Base-by-base conservation (phyloP, 2,888 invertebrate species). In the Calameuta filiformis region DNA sequence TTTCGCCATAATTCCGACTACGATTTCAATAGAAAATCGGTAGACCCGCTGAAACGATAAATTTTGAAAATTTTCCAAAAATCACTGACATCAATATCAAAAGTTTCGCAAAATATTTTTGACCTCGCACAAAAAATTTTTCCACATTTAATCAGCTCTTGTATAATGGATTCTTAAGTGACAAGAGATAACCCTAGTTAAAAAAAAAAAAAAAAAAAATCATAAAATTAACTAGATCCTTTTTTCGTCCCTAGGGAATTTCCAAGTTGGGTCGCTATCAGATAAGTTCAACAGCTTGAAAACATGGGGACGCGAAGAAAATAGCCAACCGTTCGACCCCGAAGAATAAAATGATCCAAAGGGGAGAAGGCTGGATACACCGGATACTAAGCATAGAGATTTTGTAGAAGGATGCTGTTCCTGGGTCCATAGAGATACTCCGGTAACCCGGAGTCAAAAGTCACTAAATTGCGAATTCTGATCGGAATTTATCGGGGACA, bases 391-490 rank as follows among this genome's bases (percentile, higher is more conserved):
- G 56, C 9, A 23, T 23, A 56, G 23, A 23, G 56, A 56, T 23
- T 56, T 56, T 23, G 56, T 1, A 23, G 23, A 23, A 56, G 0
- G 56, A 56, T 23, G 23, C 56, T 56, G 23, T 56, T 9, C 23
- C 23, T 0, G 56, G 23, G 23, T 2, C 23, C 2, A 23, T 56
- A 56, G 56, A 56, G 56, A 56, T 23, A 56, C 2, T 56, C 6
- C 23, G 2, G 56, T 23, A 23, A 9, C 15, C 6, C 56, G 23
- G 9, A 56, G 15, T 56, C 56, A 31, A 71, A 71, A 30, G 71
- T 71, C 71, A 31, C 71, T 84, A 84, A 83, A 85, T 82, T 82
- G 77, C 78, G 73, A 81, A 82, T 83, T 83, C 81, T 85, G 78
- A 84, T 85, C 76, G 81, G 73, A 77, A 84, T 85, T 84, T 84